Percentiles rank a stretch among this genome's conserved stretches.
phyloP scores from a whole-genome alignment of 2,888 invertebrate genomes.

The Synanthedon formicaeformis region DNA sequence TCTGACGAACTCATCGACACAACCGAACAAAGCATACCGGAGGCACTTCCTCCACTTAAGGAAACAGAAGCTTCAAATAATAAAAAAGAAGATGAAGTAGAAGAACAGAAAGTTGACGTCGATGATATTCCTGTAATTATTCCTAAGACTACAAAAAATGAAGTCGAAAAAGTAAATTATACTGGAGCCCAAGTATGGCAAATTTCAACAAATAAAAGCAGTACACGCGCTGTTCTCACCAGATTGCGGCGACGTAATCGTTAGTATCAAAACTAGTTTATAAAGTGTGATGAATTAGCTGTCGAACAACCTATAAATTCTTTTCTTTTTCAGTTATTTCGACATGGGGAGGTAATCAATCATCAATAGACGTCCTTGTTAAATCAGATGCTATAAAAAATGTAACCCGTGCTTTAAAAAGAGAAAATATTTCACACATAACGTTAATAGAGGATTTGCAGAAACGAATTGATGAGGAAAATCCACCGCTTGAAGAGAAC shows the following conservation, averaged over 20 bases:
- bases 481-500: constrained; percentile 76
- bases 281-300: not conserved
- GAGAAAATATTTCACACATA: constrained; percentile 74
- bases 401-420: constrained; percentile 72
- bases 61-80: not conserved
- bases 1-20: constrained; percentile 10
- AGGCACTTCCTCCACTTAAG: not conserved
- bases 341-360: constrained; percentile 75
- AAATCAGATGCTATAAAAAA: constrained; percentile 73
- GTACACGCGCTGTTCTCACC: constrained; percentile 37
- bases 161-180: constrained; percentile 69
- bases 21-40: constrained; percentile 1
- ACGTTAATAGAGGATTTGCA: constrained; percentile 85
- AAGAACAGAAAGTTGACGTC: constrained; percentile 9
- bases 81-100: constrained; percentile 5
- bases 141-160: constrained; percentile 20
- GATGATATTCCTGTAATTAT: constrained; percentile 11
- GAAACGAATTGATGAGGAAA: constrained; percentile 82
- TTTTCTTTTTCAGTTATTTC: constrained; percentile 64
- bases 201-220: constrained; percentile 64
- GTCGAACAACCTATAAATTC: constrained; percentile 1
- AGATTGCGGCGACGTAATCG: constrained; percentile 47
- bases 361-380: constrained; percentile 78
- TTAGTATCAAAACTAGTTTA: constrained; percentile 20
- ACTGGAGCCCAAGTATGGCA: constrained; percentile 84